Percentiles rank a stretch among this genome's conserved stretches.
Conservation (phyloP, 30 jellyfish, hydroid and myxozoan species). For the Hydra vulgaris region DNA sequence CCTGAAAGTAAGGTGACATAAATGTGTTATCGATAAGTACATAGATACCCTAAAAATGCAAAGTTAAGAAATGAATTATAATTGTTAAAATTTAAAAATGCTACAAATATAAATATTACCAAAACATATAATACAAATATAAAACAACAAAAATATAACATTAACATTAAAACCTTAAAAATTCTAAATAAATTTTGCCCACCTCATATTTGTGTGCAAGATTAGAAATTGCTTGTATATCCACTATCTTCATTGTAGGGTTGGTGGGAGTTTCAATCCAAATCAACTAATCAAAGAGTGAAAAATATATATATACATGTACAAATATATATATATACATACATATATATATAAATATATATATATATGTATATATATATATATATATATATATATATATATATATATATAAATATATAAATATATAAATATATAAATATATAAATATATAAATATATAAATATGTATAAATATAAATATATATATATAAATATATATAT, state of each 20-base stretch:
- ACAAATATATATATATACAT: not conserved
- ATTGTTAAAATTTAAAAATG: not conserved
- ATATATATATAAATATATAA: too few relatives aligned
- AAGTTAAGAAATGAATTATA: too few relatives aligned
- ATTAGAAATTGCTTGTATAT: conserved; percentile 81
- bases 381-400: too few relatives aligned
- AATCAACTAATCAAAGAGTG: conserved; percentile 49
- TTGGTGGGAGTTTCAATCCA: conserved; percentile 99
- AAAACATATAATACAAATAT: not conserved
- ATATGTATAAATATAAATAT: too few relatives aligned
- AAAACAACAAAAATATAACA: too few relatives aligned
- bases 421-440: too few relatives aligned
- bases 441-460: too few relatives aligned
- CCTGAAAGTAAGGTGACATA: conserved; percentile 98
- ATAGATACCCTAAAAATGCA: conserved; percentile 45
- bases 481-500: too few relatives aligned
- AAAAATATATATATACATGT: not conserved
- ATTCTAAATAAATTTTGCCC: too few relatives aligned
- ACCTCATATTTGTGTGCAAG: conserved; percentile 86
- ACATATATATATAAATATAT: not conserved
- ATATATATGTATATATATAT: not conserved
- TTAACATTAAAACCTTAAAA: too few relatives aligned
- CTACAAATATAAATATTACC: not conserved
- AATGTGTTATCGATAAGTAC: conserved; percentile 93
- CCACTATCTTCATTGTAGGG: conserved; percentile 97